phyloP scores from a whole-genome alignment of 53 echinoderm and acorn worm genomes.

The Glandiceps talaboti region DNA sequence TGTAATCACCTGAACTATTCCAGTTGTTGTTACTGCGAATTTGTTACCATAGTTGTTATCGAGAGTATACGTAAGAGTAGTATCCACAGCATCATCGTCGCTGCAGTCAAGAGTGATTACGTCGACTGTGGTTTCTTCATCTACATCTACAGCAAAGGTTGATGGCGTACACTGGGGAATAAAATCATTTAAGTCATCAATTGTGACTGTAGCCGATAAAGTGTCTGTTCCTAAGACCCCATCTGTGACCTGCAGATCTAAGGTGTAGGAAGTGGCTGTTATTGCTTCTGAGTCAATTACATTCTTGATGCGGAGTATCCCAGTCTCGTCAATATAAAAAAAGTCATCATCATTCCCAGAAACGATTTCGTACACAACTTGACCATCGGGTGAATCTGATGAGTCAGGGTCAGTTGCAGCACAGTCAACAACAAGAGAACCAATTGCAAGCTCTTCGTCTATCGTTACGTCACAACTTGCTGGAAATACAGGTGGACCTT shows the following conservation, averaged over 20 bases:
- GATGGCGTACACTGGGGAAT: neutral
- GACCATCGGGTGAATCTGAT: neutral
- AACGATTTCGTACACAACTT: neutral
- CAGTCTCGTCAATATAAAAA: neutral
- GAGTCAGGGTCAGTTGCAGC: neutral
- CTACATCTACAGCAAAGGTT: neutral
- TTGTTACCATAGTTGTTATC: neutral
- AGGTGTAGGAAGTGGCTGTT: neutral
- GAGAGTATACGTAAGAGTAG: neutral
- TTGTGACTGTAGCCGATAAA: neutral
- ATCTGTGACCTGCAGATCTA: neutral
- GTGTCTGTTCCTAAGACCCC: neutral
- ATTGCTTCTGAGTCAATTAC: neutral
- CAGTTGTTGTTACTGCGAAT: neutral
- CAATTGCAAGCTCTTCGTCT: neutral
- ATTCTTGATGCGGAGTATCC: neutral
- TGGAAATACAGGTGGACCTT: neutral
- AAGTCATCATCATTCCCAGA: neutral
- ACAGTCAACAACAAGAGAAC: neutral
- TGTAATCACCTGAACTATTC: neutral
- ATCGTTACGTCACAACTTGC: neutral
- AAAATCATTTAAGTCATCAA: neutral
- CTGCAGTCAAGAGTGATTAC: neutral
- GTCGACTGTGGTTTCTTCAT: neutral
- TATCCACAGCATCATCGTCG: neutral